Base-by-base conservation (phyloP, 2,888 invertebrate genomes). In the Eristalis intricaria region DNA sequence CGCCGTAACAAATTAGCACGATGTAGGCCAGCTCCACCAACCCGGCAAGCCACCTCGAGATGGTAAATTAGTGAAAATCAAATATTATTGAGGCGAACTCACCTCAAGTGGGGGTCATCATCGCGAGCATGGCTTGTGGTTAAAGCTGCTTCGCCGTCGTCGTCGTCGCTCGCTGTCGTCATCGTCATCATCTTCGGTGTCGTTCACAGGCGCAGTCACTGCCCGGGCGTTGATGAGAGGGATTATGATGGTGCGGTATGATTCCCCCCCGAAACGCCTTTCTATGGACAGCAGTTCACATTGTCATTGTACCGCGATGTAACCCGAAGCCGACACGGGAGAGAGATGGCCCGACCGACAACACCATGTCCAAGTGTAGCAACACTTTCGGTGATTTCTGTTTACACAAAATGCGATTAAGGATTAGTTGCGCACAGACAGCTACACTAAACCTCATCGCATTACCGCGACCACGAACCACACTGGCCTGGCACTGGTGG, bases 341-440 rank as follows among this genome's bases (percentile, higher is more conserved):
- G 56, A 35, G 22, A 60, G 26, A 60, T 26, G 60, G 60, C 23
- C 60, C 60, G 26, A 60, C 60, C 84, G 76, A 85, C 85, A 87
- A 84, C 84, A 84, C 76, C 79, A 73, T 87, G 87, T 84, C 84
- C 87, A 84, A 84, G 71, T 87, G 84, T 84, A 87, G 79, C 83
- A 84, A 87, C 84, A 87, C 87, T 87, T 87, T 87, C 84, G 84
- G 79, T 80, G 84, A 87, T 87, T 84, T 84, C 73, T 87, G 87
- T 87, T 84, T 87, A 87, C 80, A 84, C 84, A 87, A 84, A 87
- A 84, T 77, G 83, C 87, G 87, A 87, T 87, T 87, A 87, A 87
- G 87, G 87, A 87, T 87, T 84, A 84, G 87, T 86, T 86, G 86
- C 86, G 83, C 78, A 79, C 74, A 74, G 71, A 61, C 74, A 69